phyloP scores from a whole-genome alignment of 2,113 vertebrate genomes.

The Morone saxatilis region DNA sequence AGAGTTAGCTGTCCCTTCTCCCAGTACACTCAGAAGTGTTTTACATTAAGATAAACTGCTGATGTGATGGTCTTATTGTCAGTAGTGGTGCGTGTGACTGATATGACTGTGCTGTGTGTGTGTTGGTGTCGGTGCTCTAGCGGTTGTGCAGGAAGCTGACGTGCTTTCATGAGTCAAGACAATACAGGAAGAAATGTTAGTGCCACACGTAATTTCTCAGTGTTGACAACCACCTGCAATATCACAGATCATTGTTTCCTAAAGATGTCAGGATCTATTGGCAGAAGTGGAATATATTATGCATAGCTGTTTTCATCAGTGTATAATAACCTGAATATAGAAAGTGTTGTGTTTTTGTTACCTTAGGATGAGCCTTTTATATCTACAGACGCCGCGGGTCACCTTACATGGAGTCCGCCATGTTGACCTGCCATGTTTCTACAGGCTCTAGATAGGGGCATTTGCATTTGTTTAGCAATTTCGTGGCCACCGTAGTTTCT shows the following conservation, averaged over 20 bases:
- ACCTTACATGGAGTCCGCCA: too few relatives aligned
- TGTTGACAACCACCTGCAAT: not conserved
- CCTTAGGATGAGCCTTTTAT: too few relatives aligned
- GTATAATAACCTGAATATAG: too few relatives aligned
- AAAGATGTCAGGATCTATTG: too few relatives aligned
- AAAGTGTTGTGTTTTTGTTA: too few relatives aligned
- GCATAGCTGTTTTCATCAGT: too few relatives aligned
- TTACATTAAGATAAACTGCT: not conserved
- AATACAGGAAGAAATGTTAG: slow-evolving; percentile 25
- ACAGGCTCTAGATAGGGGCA: too few relatives aligned
- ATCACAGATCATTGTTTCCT: not conserved
- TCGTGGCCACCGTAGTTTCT: too few relatives aligned
- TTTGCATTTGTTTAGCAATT: too few relatives aligned
- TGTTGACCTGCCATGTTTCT: too few relatives aligned
- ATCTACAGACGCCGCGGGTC: too few relatives aligned
- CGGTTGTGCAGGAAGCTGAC: slow-evolving; percentile 39
- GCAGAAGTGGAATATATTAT: too few relatives aligned
- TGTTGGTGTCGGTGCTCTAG: not conserved
- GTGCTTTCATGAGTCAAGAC: slow-evolving; percentile 21
- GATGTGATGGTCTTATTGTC: not conserved
- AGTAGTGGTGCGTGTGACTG: not conserved
- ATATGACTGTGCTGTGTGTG: not conserved
- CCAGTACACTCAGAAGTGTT: not conserved
- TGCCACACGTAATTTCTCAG: not conserved
- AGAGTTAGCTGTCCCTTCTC: not conserved